phyloP scores from a whole-genome alignment of 2,888 invertebrate genomes.

The Gastrophysa polygoni region DNA sequence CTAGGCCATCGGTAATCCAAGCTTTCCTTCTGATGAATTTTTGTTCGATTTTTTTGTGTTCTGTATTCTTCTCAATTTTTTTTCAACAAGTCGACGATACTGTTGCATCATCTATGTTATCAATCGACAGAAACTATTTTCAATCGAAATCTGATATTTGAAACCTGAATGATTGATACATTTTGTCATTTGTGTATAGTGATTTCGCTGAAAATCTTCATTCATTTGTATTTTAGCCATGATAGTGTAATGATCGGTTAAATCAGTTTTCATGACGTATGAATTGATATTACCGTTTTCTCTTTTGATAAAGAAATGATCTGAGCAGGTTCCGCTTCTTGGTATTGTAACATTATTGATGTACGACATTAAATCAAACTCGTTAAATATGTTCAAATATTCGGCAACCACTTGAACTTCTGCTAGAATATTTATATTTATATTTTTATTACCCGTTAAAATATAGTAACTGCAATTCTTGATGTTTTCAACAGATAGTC shows the following conservation, averaged over 20 bases:
- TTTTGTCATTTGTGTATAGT: not conserved
- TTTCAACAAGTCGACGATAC: no score
- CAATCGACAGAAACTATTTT: no score
- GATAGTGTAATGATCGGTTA: not conserved
- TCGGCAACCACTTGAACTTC: conserved; percentile 5
- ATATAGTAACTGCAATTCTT: conserved; percentile 1
- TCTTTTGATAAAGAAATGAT: conserved; percentile 7
- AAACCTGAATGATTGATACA: not conserved
- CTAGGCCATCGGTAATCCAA: conserved; percentile 5
- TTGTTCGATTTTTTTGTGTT: conserved; percentile 8
- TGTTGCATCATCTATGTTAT: conserved; percentile 6
- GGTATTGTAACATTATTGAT: conserved; percentile 5
- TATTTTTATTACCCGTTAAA: conserved; percentile 2
- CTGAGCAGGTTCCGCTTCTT: not conserved
- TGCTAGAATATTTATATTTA: conserved; percentile 1
- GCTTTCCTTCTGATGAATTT: conserved; percentile 2
- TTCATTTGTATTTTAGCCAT: not conserved
- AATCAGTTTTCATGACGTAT: not conserved
- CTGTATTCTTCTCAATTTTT: conserved; percentile 7
- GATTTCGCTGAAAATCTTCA: not conserved
- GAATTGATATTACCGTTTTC: not conserved
- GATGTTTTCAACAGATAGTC: no score
- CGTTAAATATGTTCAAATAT: conserved; percentile 2
- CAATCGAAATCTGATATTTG: not conserved
- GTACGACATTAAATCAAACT: conserved; percentile 5